Base-by-base conservation (phyloP, 2,797 vertebrate genomes). In the Enteromius radiatus region DNA sequence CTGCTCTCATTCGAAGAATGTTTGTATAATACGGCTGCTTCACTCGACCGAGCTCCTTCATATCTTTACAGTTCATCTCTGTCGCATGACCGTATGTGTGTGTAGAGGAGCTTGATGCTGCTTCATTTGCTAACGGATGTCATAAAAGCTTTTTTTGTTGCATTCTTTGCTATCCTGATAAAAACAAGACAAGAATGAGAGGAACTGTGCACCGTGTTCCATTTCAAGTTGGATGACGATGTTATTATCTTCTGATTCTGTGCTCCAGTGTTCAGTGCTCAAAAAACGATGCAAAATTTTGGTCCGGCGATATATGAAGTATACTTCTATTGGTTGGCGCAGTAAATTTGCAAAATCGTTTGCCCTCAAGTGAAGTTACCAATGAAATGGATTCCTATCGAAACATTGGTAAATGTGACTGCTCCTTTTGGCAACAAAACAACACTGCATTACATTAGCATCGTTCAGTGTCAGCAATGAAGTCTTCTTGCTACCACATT, bases 131-230 rank as follows among this genome's bases (percentile, higher is more conserved):
- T 59, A 31, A 80, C 17, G 69, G 56, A 81, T 49, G 31, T 80
- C 54, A 82, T 85, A 75, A 73, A 41, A 92, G 81, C 78, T 83
- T 68, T 77, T 54, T 78, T 76, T 82, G 41, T 85, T 41, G 73
- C 65, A 71, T 45, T 81, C 85, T 85, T 65, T 73, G 36, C 83
- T 78, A 38, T 83, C 87, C 80, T 63, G 87, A 54, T 3, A 0
- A 11, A 81, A 86, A 88, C 88, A 86, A 83, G 17, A 75, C 87
- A 87, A 90, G 77, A 86, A 87, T 14, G 82, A 87, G 67, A 21
- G 38, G 61, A 75, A 76, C 80, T 19, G 12, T 36, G 17, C 23
- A 28, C 9, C 61, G 36, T 7, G 75, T 31, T 63, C 38, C 38
- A 45, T 43, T 76, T 3, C 63, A n/a, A 45, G 23, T 45, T 5